phyloP scores from a whole-genome alignment of 2,113 vertebrate genomes.

The Pimephales promelas region DNA sequence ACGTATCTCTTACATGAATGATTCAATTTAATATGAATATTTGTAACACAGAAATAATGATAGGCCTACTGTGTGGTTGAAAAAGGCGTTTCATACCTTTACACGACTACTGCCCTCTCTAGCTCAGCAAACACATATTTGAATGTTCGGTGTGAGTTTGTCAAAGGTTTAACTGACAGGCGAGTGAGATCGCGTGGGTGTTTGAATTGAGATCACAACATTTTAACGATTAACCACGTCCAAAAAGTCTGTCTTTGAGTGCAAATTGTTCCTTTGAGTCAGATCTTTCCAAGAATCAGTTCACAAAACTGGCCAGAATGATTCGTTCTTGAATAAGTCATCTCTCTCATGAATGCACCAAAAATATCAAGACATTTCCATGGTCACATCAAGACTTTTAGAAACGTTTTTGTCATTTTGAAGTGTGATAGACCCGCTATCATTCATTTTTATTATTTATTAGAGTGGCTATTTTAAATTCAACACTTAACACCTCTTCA shows the following conservation, averaged over 20 bases:
- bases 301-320: background rate
- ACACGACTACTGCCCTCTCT: too few species aligned
- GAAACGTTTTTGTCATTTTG: background rate
- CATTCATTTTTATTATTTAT: background rate
- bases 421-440: background rate
- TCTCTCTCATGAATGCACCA: background rate
- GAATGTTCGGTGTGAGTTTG: too few species aligned
- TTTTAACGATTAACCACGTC: background rate
- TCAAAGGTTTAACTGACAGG: too few species aligned
- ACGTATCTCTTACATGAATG: too few species aligned
- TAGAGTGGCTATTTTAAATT: background rate
- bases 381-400: background rate
- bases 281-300: background rate
- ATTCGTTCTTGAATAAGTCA: background rate
- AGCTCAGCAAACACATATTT: too few species aligned
- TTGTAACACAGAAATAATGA: too few species aligned
- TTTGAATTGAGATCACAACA: too few species aligned
- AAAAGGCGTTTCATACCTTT: too few species aligned
- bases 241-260: background rate
- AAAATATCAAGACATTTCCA: background rate
- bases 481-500: background rate
- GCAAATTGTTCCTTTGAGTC: background rate
- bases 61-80: too few species aligned
- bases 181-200: too few species aligned
- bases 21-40: too few species aligned